Percentiles rank a stretch among this genome's conserved stretches.
phyloP scores from a whole-genome alignment of 2,797 vertebrate genomes.

The Pyrocephalus nanus region DNA sequence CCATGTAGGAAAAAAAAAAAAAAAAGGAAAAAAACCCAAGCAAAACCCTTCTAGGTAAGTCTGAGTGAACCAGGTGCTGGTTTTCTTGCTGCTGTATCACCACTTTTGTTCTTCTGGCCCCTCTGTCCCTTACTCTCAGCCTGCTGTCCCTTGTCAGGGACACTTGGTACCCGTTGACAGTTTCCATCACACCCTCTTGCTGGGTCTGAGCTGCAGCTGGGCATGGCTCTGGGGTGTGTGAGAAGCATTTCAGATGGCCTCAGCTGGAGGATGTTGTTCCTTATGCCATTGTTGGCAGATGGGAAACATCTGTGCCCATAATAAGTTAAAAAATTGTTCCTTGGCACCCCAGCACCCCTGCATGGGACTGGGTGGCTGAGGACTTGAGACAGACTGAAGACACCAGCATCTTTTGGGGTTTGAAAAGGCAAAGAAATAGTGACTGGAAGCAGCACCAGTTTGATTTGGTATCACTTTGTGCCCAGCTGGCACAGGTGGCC shows the following conservation, averaged over 20 bases:
- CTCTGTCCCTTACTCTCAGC: background rate
- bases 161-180: background rate
- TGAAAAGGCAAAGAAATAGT: background rate
- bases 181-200: background rate
- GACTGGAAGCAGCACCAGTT: background rate
- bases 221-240: rapidly evolving
- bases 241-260: background rate
- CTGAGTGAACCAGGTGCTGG: background rate
- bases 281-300: background rate
- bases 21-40: rapidly evolving
- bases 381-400: background rate
- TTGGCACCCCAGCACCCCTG: background rate
- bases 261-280: background rate
- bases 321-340: background rate
- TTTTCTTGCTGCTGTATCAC: background rate
- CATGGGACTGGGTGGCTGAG: background rate
- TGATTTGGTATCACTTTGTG: background rate
- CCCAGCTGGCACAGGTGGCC: rapidly evolving
- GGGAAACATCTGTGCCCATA: background rate
- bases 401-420: background rate
- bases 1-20: background rate
- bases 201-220: background rate
- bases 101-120: background rate
- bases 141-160: background rate
- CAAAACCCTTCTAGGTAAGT: background rate